These are phyloP conservation scores for Odontomyia ornata DNA, from an alignment of 2,888 invertebrate species.

Conservation along the genomic window DNA sequence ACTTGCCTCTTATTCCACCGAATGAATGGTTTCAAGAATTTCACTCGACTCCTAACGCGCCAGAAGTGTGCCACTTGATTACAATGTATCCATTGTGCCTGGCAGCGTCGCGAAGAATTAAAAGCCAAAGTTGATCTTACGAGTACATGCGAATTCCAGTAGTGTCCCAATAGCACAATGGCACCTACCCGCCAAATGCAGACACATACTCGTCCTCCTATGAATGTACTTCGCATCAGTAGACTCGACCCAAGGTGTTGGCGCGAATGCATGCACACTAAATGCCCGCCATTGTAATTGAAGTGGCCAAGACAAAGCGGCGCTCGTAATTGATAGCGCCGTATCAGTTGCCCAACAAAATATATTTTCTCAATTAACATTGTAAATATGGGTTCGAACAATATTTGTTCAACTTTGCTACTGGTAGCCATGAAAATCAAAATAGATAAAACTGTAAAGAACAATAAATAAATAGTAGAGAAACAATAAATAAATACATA, in stretches of 20 bases:
- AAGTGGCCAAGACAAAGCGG: constrained; percentile 7
- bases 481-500: constrained; percentile 42
- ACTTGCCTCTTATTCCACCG: too few species aligned
- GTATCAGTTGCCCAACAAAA: constrained; percentile 15
- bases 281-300: neutral
- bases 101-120: too few species aligned
- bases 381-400: constrained; percentile 27
- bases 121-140: too few species aligned
- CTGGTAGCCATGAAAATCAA: constrained; percentile 38
- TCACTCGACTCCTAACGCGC: too few species aligned
- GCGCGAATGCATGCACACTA: neutral
- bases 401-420: constrained; percentile 32
- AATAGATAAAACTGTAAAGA: constrained; percentile 43
- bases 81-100: too few species aligned
- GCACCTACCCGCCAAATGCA: neutral
- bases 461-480: constrained; percentile 38
- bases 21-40: too few species aligned
- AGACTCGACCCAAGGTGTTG: neutral
- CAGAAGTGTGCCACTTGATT: too few species aligned
- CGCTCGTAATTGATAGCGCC: neutral
- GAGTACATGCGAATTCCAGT: too few species aligned
- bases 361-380: constrained; percentile 41
- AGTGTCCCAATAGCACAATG: too few species aligned
- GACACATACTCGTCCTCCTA: neutral
- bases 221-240: neutral